Evolutionary conservation across 23 tunicate species (phyloP), one percentile per base, ranked within the genome.

Genomic region (Ascidia mentula): DNA sequence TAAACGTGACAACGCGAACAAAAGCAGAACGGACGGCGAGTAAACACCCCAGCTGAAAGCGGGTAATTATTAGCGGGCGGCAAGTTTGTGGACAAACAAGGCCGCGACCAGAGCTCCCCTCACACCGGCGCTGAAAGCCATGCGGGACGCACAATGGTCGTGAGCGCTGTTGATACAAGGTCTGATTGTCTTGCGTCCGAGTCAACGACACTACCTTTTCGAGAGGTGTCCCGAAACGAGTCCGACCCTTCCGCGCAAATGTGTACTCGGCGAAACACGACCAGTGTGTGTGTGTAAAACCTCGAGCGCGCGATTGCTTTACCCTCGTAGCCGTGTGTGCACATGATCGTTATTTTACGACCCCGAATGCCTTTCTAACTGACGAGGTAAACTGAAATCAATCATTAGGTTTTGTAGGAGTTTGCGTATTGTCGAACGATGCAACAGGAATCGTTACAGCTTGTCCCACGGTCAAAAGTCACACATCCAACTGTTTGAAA

Each of bases 91-190:
- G 7, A 9, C 24, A 53, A 53, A 53, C 65, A 53, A 53, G 28
- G 2, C 65, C 13, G 1, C 65, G 22, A 9, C 13, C 28, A 20
- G 24, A 26, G 24, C 65, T 26, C 65, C n/a, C 65, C 13, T 53
- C 22, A 20, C 2, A 28, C 13, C 65, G 1, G 12, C 65, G 65
- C 65, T 53, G 65, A 6, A n/a, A 6, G 65, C 22, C 65, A 1
- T 53, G 1, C 22, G 65, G 65, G 65, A 26, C 24, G 65, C 7
- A 53, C 65, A 53, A 53, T 5, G 65, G 65, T 26, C 65, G 65
- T 53, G 65, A 20, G 65, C 65, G 24, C 65, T 53, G 65, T 53
- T 53, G 65, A 53, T 53, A 53, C 65, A 53, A 53, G 65, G 13
- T 28, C 65, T 3, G 22, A 28, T 20, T 53, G 22, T 26, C 24